Evolutionary conservation across 2,797 vertebrate species (phyloP).

Genomic region (Echiichthys vipera): DNA sequence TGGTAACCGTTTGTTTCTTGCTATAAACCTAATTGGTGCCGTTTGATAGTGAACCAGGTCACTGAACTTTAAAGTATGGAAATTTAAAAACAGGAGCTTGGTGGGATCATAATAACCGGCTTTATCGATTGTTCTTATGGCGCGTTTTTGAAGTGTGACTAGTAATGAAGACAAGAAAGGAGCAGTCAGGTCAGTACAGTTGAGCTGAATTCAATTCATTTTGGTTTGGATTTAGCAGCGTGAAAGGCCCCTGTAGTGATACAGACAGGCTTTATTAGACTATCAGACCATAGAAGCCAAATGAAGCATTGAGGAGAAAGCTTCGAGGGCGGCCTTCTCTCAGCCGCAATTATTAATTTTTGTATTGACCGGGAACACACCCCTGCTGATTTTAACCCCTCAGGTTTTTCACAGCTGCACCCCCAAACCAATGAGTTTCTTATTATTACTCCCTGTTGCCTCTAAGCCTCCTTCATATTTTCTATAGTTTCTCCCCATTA

Average conservation of each 20-base stretch:
- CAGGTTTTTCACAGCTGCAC: slow-evolving; percentile 47
- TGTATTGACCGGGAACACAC: slow-evolving; percentile 50
- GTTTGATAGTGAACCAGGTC: no score
- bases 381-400: slow-evolving; percentile 61
- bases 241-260: slow-evolving; percentile 52
- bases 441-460: slow-evolving; percentile 47
- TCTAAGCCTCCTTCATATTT: slow-evolving; percentile 8
- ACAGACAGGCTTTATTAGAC: slow-evolving; percentile 66
- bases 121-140: no score
- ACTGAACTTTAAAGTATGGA: no score
- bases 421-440: slow-evolving; percentile 41
- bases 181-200: slow-evolving; percentile 41
- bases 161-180: slow-evolving; percentile 41
- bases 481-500: slow-evolving; percentile 8
- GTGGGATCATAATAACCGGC: no score
- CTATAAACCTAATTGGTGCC: no score
- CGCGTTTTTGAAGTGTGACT: no score
- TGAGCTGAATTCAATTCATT: slow-evolving; percentile 53
- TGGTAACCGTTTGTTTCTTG: no score
- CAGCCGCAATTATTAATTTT: slow-evolving; percentile 55
- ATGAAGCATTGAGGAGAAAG: slow-evolving; percentile 53
- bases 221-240: slow-evolving; percentile 45
- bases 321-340: slow-evolving; percentile 49
- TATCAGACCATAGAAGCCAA: slow-evolving; percentile 62
- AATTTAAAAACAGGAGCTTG: no score